Evolutionary conservation across 2,888 invertebrate species (phyloP).

Genomic region (Ochropacha duplaris): DNA sequence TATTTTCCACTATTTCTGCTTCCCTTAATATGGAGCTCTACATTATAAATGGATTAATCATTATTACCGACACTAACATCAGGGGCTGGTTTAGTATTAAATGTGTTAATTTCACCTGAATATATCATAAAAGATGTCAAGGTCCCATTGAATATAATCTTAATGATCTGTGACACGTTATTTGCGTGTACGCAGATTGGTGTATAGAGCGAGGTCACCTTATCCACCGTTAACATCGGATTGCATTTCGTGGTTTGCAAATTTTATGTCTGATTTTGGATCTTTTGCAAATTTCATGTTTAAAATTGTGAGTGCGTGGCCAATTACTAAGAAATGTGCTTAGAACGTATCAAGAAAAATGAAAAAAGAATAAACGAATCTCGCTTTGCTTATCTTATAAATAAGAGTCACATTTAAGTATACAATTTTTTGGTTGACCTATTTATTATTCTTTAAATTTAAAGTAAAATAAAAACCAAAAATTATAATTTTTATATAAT

Average conservation of each 20-base stretch:
- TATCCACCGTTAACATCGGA: conserved; percentile 57
- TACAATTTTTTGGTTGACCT: too few species aligned
- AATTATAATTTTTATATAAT: too few species aligned
- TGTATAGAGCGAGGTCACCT: conserved; percentile 11
- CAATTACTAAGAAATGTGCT: background rate
- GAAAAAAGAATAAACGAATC: background rate
- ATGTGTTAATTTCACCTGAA: background rate
- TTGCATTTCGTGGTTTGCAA: conserved; percentile 51
- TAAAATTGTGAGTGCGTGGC: background rate
- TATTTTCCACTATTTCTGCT: too few species aligned
- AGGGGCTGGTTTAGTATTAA: too few species aligned
- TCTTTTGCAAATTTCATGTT: background rate
- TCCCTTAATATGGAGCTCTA: too few species aligned
- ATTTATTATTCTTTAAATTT: too few species aligned
- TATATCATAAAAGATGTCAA: background rate
- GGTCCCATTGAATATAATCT: background rate
- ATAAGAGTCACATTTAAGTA: too few species aligned
- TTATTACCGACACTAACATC: too few species aligned
- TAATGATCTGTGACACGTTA: conserved; percentile 5
- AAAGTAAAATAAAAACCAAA: too few species aligned
- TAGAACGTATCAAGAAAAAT: background rate
- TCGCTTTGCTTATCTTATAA: background rate
- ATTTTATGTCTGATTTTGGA: conserved; percentile 31
- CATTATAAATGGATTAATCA: too few species aligned
- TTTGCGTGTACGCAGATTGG: conserved; percentile 8